Base-by-base conservation (phyloP, 1,140 invertebrate genomes). In the Lasioglossum baleicum region DNA sequence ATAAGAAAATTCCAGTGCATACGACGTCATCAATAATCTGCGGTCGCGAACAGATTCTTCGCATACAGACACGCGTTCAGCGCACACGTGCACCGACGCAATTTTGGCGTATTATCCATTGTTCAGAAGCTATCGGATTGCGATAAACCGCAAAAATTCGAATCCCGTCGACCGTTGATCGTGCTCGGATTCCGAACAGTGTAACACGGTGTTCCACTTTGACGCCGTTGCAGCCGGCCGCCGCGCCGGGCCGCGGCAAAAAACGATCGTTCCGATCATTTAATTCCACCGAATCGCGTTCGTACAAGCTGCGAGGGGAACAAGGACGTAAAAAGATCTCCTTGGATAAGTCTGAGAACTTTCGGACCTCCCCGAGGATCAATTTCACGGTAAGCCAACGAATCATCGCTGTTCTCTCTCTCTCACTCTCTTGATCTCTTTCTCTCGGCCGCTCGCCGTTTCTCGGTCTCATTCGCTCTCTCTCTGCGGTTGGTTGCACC, bases 81-180 rank as follows among this genome's bases (percentile, higher is more conserved):
- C 15, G 48, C 7, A 63, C 15, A 58, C 10, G 68, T 44, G 60
- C 31, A 17, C 58, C 58, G 22, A 31, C 64, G 17, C 58, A 35
- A 78, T 78, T 78, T 72, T 53, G 60, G 60, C 68, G 35, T 78
- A 78, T 78, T 51, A 65, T 15, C 48, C 67, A 61, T 64, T 40
- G 75, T 31, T 78, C 44, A 31, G 60, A 64, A 72, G 42, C 48
- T 69, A 51, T 63, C 60, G 75, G 64, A 63, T 78, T 78, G 64
- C 75, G 68, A 78, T 35, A 48, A 72, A 61, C 69, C 75, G 60
- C 69, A 72, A 78, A 78, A 78, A 78, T 78, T 51, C 35, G 58
- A n/a, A 15, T 22, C n/a, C 10, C 20, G 20, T 68, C 67, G 31
- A 44, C 61, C 61, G 7, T 64, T 31, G 13, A 64, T 42, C 44